Base-by-base conservation (phyloP, 2,113 vertebrate species). In the Neodon shergylaensis region DNA sequence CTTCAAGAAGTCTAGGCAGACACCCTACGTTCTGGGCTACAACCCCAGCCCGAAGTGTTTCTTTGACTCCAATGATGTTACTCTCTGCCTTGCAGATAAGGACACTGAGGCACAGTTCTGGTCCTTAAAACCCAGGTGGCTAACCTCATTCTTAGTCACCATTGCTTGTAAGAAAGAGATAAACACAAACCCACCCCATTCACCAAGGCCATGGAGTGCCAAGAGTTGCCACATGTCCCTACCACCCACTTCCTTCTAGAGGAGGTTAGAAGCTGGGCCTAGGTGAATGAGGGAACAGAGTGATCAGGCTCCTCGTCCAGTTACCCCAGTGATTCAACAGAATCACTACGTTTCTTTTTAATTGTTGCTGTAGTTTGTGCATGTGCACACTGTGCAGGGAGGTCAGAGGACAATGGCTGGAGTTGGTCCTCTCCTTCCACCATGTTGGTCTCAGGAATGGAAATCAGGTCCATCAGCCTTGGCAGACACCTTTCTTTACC, bases 51-150 rank as follows among this genome's bases (percentile, higher is more conserved):
- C 39, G 44, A 49, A 12, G 24, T 47, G 39, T 49, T 73, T 88
- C 82, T 77, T 95, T 93, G 58, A 89, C 88, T 74, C 68, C 47
- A 42, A 11, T 47, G 39, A 47, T 21, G 7, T 77, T 91, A 42
- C 12, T 72, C 49, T 14, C 24, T 16, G 24, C 52, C 73, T 83
- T 74, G 58, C 9, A 83, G 93, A 65, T 39, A 22, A 93, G 78
- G 70, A 94, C 91, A 93, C 33, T 13, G 74, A 94, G 92, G 68
- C 31, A 54, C n/a, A n/a, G 36, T 47, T 89, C 82, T 78, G 14
- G 14, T 19, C 63, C 65, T 83, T 73, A 61, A 36, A 39, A 70
- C 47, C 66, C 39, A 83, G 26, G 68, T 12, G 24, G 22, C 39
- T 42, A 49, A 58, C 39, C 31, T 91, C 4, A 0, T 63, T 95